phyloP scores from a whole-genome alignment of 2,113 vertebrate genomes.

The Ranitomeya variabilis region DNA sequence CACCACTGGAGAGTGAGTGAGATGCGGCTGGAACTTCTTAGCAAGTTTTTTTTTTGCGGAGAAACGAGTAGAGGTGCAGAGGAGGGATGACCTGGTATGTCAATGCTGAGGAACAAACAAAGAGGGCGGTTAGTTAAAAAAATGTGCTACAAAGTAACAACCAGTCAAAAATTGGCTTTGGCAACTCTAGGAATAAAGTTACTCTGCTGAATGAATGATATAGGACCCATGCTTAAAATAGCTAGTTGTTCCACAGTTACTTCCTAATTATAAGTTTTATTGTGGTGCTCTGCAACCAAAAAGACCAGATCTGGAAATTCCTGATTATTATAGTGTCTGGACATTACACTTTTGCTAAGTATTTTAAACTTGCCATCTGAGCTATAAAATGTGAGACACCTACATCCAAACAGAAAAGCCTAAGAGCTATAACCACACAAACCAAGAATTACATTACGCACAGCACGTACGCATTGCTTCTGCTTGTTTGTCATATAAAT shows the following conservation, averaged over 20 bases:
- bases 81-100: too few species aligned
- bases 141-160: too few species aligned
- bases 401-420: neutral
- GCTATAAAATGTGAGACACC: neutral
- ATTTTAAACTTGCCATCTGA: neutral
- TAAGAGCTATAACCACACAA: neutral
- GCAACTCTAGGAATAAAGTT: too few species aligned
- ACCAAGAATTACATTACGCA: neutral
- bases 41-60: too few species aligned
- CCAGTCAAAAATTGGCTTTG: too few species aligned
- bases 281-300: neutral
- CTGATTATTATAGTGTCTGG: neutral
- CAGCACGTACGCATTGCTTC: neutral
- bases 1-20: too few species aligned
- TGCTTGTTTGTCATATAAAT: neutral
- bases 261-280: constrained; percentile 1
- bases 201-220: neutral
- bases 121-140: too few species aligned
- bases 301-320: neutral
- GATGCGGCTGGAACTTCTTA: too few species aligned
- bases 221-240: neutral
- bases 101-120: too few species aligned
- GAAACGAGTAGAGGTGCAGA: too few species aligned
- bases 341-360: neutral
- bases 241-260: neutral